Evolutionary conservation across 2,888 invertebrate species (phyloP).

Genomic region (Ophioninae sp.): DNA sequence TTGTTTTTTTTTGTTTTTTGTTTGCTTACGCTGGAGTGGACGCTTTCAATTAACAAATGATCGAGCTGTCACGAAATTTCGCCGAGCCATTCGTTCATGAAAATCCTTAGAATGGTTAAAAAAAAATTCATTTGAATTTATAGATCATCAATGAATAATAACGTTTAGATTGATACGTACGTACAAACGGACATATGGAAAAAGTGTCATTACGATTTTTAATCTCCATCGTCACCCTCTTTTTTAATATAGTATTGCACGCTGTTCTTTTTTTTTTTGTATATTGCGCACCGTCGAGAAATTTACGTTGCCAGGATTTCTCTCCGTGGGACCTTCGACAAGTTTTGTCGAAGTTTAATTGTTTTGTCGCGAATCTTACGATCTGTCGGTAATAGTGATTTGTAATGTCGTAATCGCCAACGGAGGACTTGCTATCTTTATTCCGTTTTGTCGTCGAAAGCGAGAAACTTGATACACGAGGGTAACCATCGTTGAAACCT

Average conservation of each 20-base stretch:
- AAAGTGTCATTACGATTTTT: constrained; percentile 18
- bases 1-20: constrained; percentile 20
- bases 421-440: no score
- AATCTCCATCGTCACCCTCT: constrained; percentile 41
- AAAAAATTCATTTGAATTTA: background rate
- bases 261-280: constrained; percentile 17
- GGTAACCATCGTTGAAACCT: background rate
- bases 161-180: background rate
- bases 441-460: background rate
- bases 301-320: constrained; percentile 12
- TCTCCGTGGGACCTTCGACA: background rate
- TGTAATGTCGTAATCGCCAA: no score
- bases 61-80: constrained; percentile 48
- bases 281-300: constrained; percentile 1
- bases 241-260: constrained; percentile 41
- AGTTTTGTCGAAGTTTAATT: background rate
- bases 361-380: background rate
- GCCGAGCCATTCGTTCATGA: constrained; percentile 26
- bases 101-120: background rate
- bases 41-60: constrained; percentile 57
- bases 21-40: constrained; percentile 53
- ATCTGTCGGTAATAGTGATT: background rate
- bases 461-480: background rate
- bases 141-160: background rate
- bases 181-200: constrained; percentile 4